Conservation (phyloP, 2,113 vertebrate species). For the Elachura formosa region DNA sequence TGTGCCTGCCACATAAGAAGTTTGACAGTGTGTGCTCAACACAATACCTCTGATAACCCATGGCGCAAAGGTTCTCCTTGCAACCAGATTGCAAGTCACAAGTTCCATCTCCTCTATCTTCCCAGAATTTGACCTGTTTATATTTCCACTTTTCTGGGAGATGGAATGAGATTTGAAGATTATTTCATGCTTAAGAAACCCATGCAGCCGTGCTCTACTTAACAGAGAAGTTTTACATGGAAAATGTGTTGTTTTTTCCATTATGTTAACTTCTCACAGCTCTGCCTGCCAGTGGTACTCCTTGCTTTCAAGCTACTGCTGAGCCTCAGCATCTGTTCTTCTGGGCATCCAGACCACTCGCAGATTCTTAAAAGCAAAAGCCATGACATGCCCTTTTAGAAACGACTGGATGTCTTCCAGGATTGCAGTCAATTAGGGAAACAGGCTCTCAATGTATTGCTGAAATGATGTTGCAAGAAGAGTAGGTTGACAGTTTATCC, state of each 20-base stretch:
- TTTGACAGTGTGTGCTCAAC: background rate
- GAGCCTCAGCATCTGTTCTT: conserved; percentile 23
- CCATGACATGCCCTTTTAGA: background rate
- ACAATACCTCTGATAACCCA: accelerated
- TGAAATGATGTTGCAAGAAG: background rate
- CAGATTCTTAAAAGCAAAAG: conserved; percentile 9
- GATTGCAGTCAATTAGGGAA: background rate
- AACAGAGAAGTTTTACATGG: background rate
- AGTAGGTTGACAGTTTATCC: background rate
- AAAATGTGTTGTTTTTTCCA: conserved; percentile 43
- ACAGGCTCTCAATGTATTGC: background rate
- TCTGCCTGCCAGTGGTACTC: conserved; percentile 10
- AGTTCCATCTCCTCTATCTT: background rate
- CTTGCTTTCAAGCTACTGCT: conserved; percentile 28
- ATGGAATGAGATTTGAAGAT: background rate
- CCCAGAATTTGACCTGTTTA: background rate
- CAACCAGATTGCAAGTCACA: background rate
- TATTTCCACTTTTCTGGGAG: background rate
- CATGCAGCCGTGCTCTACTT: background rate
- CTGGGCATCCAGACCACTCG: background rate
- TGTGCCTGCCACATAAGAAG: background rate
- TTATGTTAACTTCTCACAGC: background rate
- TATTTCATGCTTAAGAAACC: conserved; percentile 29
- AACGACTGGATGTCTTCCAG: background rate
- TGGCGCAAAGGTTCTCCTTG: background rate